Conservation (phyloP, 2,113 vertebrate genomes). For the Oncorhynchus masou region DNA sequence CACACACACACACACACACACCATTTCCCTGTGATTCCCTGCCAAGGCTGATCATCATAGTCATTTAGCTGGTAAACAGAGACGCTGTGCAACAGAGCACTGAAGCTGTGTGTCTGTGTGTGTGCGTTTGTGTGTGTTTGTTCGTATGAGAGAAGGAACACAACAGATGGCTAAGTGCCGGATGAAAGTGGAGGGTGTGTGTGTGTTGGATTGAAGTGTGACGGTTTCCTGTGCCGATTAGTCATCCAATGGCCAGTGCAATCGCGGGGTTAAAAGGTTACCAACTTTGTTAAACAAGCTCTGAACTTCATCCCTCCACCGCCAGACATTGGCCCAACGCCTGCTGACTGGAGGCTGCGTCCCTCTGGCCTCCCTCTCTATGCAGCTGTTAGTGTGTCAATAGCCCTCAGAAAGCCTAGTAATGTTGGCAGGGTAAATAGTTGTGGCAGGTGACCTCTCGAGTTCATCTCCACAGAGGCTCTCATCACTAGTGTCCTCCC, state of each 20-base stretch:
- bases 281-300: conserved; percentile 44
- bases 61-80: not conserved
- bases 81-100: not conserved
- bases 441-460: conserved; percentile 18
- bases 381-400: too few relatives aligned
- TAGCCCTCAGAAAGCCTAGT: conserved; percentile 25
- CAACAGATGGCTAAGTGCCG: not conserved
- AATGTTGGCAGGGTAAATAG: conserved; percentile 22
- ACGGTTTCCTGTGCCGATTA: conserved; percentile 33
- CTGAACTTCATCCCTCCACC: conserved; percentile 27
- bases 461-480: conserved; percentile 19
- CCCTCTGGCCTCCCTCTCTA: conserved; percentile 10
- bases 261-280: conserved; percentile 50
- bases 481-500: conserved; percentile 3
- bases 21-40: not conserved
- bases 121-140: not conserved
- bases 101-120: not conserved
- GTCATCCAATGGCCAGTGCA: conserved; percentile 42
- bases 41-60: not conserved
- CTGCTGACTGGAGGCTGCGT: too few relatives aligned
- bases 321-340: not conserved
- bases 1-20: not conserved
- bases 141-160: not conserved
- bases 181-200: not conserved
- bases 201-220: not conserved